Percentiles rank a stretch among this genome's conserved stretches.
These are phyloP conservation scores for Gracilinanus agilis DNA, from an alignment of 2,113 vertebrate species.

Conservation along the genomic window DNA sequence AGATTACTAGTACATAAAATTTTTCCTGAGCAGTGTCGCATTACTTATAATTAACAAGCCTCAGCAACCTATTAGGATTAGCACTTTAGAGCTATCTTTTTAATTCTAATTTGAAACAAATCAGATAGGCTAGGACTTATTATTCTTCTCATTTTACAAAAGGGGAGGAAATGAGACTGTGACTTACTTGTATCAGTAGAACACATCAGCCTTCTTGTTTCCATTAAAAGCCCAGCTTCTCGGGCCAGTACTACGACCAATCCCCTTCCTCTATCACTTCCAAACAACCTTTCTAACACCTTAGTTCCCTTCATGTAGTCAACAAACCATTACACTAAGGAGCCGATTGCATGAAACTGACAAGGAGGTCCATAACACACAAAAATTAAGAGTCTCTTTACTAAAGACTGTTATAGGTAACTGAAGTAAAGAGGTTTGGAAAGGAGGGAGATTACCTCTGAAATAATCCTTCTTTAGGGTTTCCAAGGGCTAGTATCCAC, in stretches of 20 bases:
- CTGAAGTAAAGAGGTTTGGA: not conserved
- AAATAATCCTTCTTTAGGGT: no score
- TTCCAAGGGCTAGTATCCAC: no score
- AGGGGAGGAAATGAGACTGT: conserved; percentile 3
- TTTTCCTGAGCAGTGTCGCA: not conserved
- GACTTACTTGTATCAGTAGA: not conserved
- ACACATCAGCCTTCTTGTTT: not conserved
- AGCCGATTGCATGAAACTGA: no score
- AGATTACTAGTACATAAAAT: not conserved
- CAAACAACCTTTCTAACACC: no score
- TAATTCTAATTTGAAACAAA: not conserved
- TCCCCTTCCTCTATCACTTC: not conserved
- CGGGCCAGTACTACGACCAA: not conserved
- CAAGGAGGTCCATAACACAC: no score
- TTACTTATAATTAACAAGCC: not conserved
- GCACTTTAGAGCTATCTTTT: conserved; percentile 20
- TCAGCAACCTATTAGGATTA: not conserved
- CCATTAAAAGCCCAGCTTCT: not conserved
- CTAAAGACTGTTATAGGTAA: not conserved
- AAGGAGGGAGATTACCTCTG: not conserved
- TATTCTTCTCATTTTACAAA: not conserved
- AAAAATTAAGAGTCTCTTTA: no score
- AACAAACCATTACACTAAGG: no score
- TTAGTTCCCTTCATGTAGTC: not conserved
- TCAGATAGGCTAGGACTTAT: not conserved